Conservation (phyloP, 2,888 invertebrate genomes). For the Chirona hameri region DNA sequence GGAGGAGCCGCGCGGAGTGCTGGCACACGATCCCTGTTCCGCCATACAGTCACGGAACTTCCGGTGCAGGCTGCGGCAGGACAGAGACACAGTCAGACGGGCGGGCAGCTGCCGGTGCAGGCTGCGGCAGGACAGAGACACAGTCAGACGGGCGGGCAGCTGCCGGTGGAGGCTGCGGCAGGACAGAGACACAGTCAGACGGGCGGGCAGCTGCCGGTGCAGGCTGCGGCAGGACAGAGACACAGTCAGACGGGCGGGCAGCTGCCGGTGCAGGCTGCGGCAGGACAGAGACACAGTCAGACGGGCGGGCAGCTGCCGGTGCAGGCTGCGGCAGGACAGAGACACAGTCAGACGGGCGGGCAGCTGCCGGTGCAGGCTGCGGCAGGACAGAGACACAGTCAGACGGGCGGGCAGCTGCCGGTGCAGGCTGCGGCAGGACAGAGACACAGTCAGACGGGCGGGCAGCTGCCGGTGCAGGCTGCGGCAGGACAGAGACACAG, state of each 20-base stretch:
- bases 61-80: slow-evolving; percentile 7
- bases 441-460: background rate
- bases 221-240: background rate
- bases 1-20: background rate
- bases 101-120: slow-evolving; percentile 1
- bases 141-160: background rate
- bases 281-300: background rate
- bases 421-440: no score
- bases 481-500: background rate
- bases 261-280: background rate
- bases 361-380: slow-evolving; percentile 11
- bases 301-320: background rate
- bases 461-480: slow-evolving; percentile 25
- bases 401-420: no score
- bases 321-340: background rate
- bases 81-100: background rate
- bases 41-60: slow-evolving; percentile 22
- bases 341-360: no score
- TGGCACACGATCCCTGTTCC: background rate
- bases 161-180: slow-evolving; percentile 5
- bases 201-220: background rate
- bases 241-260: no score
- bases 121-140: background rate
- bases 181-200: background rate
- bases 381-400: background rate